phyloP scores from a whole-genome alignment of 1,140 invertebrate genomes.

The Calycopis cecrops region DNA sequence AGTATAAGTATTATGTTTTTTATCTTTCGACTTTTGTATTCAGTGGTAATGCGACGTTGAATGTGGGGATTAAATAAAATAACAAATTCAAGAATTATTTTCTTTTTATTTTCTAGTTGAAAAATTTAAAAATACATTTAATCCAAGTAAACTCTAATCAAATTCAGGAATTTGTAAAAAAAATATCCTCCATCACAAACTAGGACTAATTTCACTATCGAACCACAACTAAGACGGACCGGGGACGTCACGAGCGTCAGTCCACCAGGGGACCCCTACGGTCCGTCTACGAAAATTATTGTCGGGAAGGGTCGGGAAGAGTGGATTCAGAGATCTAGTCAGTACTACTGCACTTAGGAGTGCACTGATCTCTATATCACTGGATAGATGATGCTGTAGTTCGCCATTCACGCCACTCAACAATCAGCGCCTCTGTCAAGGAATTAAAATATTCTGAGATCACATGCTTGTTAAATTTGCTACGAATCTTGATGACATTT shows the following conservation, averaged over 20 bases:
- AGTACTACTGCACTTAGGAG: constrained; percentile 13
- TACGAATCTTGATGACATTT: too few species aligned
- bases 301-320: constrained; percentile 28
- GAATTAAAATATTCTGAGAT: too few species aligned
- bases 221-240: constrained; percentile 32
- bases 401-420: too few species aligned
- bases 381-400: too few species aligned
- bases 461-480: too few species aligned
- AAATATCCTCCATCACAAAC: constrained; percentile 33
- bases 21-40: too few species aligned
- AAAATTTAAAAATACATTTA: constrained; percentile 53
- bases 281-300: constrained; percentile 41
- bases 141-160: constrained; percentile 30
- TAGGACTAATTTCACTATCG: constrained; percentile 26
- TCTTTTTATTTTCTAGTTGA: constrained; percentile 24
- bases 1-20: too few species aligned
- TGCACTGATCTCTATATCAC: too few species aligned
- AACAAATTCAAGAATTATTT: constrained; percentile 3
- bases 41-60: too few species aligned
- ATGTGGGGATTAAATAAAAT: neutral
- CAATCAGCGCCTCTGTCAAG: too few species aligned
- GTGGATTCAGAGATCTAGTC: neutral
- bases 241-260: constrained; percentile 23
- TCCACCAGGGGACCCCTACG: neutral
- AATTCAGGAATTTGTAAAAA: constrained; percentile 37